phyloP scores from a whole-genome alignment of 2,888 invertebrate species.

The Cyrtodaria siliqua region DNA sequence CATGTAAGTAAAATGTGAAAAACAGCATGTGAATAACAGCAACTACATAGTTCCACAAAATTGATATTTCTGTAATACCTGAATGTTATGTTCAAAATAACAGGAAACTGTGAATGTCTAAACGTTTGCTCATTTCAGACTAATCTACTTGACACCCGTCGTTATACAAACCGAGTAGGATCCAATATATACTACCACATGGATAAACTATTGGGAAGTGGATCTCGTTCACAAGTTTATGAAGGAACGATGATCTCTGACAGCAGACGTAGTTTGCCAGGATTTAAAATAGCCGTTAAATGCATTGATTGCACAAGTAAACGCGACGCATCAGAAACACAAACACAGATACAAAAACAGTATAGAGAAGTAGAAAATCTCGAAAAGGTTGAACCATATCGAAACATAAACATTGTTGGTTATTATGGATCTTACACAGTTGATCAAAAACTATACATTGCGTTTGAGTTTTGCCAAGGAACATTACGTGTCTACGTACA shows the following conservation, averaged over 20 bases:
- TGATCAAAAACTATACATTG: background rate
- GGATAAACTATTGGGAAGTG: background rate
- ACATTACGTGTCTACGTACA: background rate
- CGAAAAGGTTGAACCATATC: slow-evolving; percentile 5
- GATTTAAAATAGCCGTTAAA: slow-evolving; percentile 3
- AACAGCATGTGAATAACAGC: too few species aligned
- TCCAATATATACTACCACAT: too few species aligned
- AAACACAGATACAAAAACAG: background rate
- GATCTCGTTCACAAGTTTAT: slow-evolving; percentile 1
- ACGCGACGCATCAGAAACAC: background rate
- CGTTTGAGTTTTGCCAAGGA: slow-evolving; percentile 10
- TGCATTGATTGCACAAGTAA: background rate
- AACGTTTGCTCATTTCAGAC: too few species aligned
- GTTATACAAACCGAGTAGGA: too few species aligned
- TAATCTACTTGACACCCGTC: too few species aligned
- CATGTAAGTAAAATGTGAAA: too few species aligned
- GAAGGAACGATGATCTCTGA: slow-evolving; percentile 6
- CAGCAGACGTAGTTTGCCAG: background rate
- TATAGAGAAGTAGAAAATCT: slow-evolving; percentile 4
- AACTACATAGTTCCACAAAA: too few species aligned
- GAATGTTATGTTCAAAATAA: too few species aligned
- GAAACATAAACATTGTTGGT: slow-evolving; percentile 11
- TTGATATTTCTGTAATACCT: too few species aligned
- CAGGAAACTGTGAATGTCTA: too few species aligned
- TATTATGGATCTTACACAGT: background rate